These are phyloP conservation scores for Aphelinus atriplicis DNA, from an alignment of 1,140 invertebrate species.

Conservation along the genomic window DNA sequence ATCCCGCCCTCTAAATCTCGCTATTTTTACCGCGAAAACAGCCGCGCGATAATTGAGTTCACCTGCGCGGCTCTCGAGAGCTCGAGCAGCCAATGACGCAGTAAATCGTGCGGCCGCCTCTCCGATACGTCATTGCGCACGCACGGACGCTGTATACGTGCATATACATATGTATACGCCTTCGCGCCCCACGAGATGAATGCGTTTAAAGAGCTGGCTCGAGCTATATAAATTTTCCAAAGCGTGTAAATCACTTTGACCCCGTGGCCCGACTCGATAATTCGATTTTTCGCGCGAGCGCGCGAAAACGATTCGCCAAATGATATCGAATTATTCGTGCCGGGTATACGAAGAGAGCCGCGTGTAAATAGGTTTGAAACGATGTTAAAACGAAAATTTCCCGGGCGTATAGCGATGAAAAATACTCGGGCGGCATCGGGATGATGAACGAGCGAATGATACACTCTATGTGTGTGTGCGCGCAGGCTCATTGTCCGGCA, in stretches of 20 bases:
- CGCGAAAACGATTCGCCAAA: constrained; percentile 9
- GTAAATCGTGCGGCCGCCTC: constrained; percentile 26
- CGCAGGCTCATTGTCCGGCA: constrained; percentile 55
- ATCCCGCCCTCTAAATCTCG: no score
- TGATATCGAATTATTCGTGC: no score
- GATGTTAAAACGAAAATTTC: constrained; percentile 35
- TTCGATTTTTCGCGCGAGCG: constrained; percentile 34
- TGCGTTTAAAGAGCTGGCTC: constrained; percentile 14
- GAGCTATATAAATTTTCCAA: constrained; percentile 31
- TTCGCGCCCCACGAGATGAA: constrained; percentile 17
- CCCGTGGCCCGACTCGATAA: constrained; percentile 7
- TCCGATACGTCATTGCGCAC: no score
- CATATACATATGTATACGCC: constrained; percentile 9
- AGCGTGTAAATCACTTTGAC: constrained; percentile 33
- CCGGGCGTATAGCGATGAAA: constrained; percentile 51
- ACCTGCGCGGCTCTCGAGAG: no score
- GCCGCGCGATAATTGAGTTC: constrained; percentile 16
- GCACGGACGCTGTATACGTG: constrained; percentile 6
- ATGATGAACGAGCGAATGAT: constrained; percentile 65
- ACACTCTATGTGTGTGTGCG: no score
- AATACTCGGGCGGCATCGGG: constrained; percentile 46
- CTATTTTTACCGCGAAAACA: not conserved
- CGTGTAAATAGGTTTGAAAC: no score
- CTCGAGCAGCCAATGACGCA: constrained; percentile 11
- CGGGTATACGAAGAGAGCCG: no score